Percentiles rank a stretch among this genome's conserved stretches.
These are phyloP conservation scores for Ficedula albicollis DNA, from an alignment of 2,797 vertebrate genomes.

Conservation along the genomic window DNA sequence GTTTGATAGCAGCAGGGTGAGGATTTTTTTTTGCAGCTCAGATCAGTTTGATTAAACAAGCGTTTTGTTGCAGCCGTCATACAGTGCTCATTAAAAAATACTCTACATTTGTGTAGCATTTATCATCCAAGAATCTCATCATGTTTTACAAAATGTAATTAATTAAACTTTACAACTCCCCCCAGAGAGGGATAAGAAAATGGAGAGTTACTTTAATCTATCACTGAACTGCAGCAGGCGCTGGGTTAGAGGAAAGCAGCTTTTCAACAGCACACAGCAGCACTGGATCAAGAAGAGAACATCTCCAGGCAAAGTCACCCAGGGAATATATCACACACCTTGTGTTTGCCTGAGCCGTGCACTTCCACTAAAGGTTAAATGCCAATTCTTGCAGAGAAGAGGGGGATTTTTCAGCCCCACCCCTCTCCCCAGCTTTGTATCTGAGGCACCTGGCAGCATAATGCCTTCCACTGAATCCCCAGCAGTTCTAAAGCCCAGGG, in stretches of 20 bases:
- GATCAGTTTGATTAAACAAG: constrained; percentile 44
- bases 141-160: constrained; percentile 59
- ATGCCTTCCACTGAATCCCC: neutral
- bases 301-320: constrained; percentile 40
- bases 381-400: neutral
- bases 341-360: neutral
- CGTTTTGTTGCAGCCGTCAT: constrained; percentile 20
- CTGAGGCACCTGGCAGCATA: neutral
- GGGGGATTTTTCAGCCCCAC: neutral
- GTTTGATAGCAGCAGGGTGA: constrained; percentile 29
- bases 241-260: constrained; percentile 42
- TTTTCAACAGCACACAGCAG: constrained; percentile 13
- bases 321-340: neutral
- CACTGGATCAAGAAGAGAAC: neutral
- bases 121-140: constrained; percentile 57
- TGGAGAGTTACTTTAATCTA: constrained; percentile 57
- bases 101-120: constrained; percentile 48
- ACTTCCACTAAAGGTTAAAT: neutral
- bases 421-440: neutral
- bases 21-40: constrained; percentile 10
- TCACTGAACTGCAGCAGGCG: constrained; percentile 27
- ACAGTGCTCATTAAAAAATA: constrained; percentile 52
- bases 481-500: neutral
- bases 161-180: constrained; percentile 66
- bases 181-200: constrained; percentile 46